phyloP scores from a whole-genome alignment of 2,113 vertebrate genomes.

The Ceratotherium simum region DNA sequence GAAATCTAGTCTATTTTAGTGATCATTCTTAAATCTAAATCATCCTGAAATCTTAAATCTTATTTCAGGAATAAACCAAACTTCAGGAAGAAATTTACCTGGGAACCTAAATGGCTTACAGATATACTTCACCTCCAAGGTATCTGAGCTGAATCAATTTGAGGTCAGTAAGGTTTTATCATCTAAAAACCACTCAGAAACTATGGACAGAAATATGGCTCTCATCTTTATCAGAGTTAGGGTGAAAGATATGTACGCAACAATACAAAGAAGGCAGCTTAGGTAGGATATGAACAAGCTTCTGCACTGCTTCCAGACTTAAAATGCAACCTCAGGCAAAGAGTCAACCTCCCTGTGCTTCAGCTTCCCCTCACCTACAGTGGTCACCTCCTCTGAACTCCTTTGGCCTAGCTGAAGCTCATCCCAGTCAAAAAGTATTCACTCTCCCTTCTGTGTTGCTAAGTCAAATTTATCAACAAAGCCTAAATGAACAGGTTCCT shows the following conservation, averaged over 20 bases:
- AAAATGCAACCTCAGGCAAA: not conserved
- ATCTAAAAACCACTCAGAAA: not conserved
- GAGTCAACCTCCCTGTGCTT: not conserved
- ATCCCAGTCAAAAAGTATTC: not conserved
- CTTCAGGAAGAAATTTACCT: not conserved
- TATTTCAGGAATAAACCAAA: conserved; percentile 16
- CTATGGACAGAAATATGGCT: not conserved
- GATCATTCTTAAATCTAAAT: not conserved
- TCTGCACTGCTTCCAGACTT: not conserved
- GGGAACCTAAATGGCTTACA: not conserved
- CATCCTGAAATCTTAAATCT: not conserved
- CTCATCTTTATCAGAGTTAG: not conserved
- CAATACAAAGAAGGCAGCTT: not conserved
- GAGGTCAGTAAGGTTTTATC: not conserved
- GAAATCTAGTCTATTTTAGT: not conserved
- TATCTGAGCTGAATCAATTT: not conserved
- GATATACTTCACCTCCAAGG: not conserved
- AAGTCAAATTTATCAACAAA: conserved; percentile 19
- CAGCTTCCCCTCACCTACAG: not conserved
- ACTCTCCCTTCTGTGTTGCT: not conserved
- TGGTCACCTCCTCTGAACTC: not conserved
- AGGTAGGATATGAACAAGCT: not conserved
- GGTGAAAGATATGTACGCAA: not conserved
- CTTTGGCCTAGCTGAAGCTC: not conserved
- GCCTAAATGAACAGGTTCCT: not conserved